A percentile compares a stretch with the other conserved stretches of the same genome.
Conservation (phyloP, 2,113 vertebrate species). For the Ifrita kowaldi region DNA sequence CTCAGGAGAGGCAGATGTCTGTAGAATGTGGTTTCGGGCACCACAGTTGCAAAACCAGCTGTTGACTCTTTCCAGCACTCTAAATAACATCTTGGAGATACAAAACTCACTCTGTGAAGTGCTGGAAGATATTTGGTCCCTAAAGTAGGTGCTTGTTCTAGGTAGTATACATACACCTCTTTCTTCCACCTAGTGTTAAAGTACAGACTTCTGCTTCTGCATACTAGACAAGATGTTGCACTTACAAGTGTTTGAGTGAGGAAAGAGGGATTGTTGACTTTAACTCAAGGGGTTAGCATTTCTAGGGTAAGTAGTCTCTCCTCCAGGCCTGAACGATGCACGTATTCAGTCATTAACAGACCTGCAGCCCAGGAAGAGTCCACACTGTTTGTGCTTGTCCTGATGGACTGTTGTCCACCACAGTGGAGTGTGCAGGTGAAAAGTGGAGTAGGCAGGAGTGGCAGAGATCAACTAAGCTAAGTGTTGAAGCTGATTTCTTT, state of each 20-base stretch:
- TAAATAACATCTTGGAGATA: not conserved
- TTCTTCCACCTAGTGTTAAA: not conserved
- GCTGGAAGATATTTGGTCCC: not conserved
- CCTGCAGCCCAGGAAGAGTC: not conserved
- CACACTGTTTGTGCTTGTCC: not conserved
- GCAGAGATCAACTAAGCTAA: not conserved
- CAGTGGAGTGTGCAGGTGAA: not conserved
- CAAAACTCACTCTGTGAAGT: not conserved
- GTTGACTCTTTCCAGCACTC: not conserved
- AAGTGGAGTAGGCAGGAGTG: not conserved
- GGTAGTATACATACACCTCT: not conserved
- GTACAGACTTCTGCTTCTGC: not conserved
- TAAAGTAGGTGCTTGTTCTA: not conserved
- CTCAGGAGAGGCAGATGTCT: not conserved
- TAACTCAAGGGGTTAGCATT: not conserved
- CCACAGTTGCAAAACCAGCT: not conserved
- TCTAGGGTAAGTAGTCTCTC: not conserved
- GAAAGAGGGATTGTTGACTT: not conserved
- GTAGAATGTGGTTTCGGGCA: not conserved
- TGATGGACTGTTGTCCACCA: not conserved
- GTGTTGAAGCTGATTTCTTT: not conserved
- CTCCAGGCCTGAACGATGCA: not conserved
- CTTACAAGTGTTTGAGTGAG: not conserved
- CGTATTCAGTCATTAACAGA: not conserved
- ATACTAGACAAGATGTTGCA: not conserved